Evolutionary conservation across 2,797 vertebrate genomes (phyloP).

Genomic region (Microctenopoma steveboyesi): DNA sequence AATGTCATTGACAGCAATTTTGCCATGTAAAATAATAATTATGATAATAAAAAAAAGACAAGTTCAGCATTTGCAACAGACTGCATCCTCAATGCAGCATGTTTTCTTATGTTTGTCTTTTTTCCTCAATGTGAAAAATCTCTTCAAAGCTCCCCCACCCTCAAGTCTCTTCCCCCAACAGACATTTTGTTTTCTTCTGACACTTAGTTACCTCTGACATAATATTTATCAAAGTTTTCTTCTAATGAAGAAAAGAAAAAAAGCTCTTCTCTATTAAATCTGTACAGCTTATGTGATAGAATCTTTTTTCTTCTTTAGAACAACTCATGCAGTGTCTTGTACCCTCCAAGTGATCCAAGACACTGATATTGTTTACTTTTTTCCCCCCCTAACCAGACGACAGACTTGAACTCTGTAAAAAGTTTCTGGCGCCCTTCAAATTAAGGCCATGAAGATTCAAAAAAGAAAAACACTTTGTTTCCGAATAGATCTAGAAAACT

Average conservation of each 20-base stretch:
- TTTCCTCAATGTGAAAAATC: conserved; percentile 90
- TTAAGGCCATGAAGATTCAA: conserved; percentile 99
- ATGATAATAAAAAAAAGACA: conserved; percentile 78
- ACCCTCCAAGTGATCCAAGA: conserved; percentile 86
- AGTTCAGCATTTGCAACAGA: conserved; percentile 90
- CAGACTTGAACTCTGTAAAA: conserved; percentile 89
- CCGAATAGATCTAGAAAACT: conserved; percentile 92
- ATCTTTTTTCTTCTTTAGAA: conserved; percentile 83
- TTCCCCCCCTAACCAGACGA: conserved; percentile 83
- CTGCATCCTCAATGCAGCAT: conserved; percentile 90
- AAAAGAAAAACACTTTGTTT: conserved; percentile 83
- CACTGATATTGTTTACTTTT: conserved; percentile 65
- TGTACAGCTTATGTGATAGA: conserved; percentile 92
- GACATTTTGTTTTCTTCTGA: conserved; percentile 91
- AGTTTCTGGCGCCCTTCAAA: conserved; percentile 95
- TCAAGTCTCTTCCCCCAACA: conserved; percentile 82
- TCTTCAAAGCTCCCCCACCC: conserved; percentile 85
- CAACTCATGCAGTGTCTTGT: conserved; percentile 85
- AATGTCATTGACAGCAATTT: conserved; percentile 91
- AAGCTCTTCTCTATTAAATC: conserved; percentile 91
- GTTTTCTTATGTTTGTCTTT: conserved; percentile 75
- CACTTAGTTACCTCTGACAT: conserved; percentile 90
- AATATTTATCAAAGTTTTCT: conserved; percentile 92
- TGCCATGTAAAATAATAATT: conserved; percentile 87
- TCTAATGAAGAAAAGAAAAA: conserved; percentile 92